Evolutionary conservation across 1,140 invertebrate species (phyloP).

Genomic region (Drosophila lacteicornis): DNA sequence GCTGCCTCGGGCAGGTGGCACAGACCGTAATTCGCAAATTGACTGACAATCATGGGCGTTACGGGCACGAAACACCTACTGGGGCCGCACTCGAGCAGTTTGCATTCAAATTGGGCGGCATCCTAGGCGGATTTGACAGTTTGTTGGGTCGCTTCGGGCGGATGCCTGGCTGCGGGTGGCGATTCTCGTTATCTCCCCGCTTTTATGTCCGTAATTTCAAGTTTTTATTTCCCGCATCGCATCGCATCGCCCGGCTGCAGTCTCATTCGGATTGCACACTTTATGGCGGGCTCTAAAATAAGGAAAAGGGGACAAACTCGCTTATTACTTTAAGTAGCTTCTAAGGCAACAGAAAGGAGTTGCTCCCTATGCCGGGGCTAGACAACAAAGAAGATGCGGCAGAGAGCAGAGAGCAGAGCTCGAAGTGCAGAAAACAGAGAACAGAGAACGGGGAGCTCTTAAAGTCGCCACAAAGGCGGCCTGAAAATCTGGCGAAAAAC

Average conservation of each 20-base stretch:
- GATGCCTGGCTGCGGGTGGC: not conserved
- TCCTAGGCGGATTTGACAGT: slow-evolving; percentile 59
- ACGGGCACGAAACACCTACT: slow-evolving; percentile 53
- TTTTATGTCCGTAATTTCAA: slow-evolving; percentile 38
- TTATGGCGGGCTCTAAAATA: slow-evolving; percentile 42
- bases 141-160: slow-evolving; percentile 37
- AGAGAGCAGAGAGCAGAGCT: slow-evolving; percentile 5
- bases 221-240: slow-evolving; percentile 17
- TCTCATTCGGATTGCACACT: slow-evolving; percentile 27
- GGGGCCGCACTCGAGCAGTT: slow-evolving; percentile 38
- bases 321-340: slow-evolving; percentile 41
- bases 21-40: slow-evolving; percentile 73
- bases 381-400: slow-evolving; percentile 43
- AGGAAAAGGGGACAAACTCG: slow-evolving; percentile 31
- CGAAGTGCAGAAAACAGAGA: not conserved
- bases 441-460: slow-evolving; percentile 25
- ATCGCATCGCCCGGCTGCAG: slow-evolving; percentile 5
- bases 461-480: slow-evolving; percentile 63
- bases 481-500: slow-evolving; percentile 22
- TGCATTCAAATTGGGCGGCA: slow-evolving; percentile 32
- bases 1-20: slow-evolving; percentile 59
- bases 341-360: slow-evolving; percentile 29
- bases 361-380: slow-evolving; percentile 1
- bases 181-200: slow-evolving; percentile 12
- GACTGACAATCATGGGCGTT: slow-evolving; percentile 69